Evolutionary conservation across 2,113 vertebrate species (phyloP).

Genomic region (Silurus glanis): DNA sequence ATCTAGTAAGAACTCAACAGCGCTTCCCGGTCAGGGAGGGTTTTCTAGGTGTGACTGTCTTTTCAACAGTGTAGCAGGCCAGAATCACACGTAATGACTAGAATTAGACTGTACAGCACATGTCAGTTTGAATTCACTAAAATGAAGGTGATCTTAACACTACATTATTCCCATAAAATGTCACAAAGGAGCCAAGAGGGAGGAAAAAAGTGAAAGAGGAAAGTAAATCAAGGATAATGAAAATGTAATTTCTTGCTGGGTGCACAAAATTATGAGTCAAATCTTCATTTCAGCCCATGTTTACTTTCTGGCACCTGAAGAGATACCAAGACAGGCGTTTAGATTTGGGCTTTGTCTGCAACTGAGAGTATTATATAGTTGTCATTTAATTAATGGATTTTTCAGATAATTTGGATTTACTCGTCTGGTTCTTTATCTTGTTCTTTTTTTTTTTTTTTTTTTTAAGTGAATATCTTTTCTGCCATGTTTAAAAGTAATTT

Average conservation of each 20-base stretch:
- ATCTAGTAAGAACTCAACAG: not conserved
- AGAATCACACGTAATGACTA: slow-evolving; percentile 5
- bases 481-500: not conserved
- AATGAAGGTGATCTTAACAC: slow-evolving; percentile 15
- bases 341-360: not conserved
- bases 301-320: slow-evolving; percentile 9
- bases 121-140: slow-evolving; percentile 1
- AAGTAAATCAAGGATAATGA: slow-evolving; percentile 21
- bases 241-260: slow-evolving; percentile 23
- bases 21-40: not conserved
- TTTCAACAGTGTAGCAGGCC: slow-evolving; percentile 7
- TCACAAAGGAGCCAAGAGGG: slow-evolving; percentile 1
- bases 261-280: slow-evolving; percentile 17
- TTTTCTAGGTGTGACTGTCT: slow-evolving; percentile 14
- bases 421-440: not conserved
- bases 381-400: not conserved
- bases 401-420: slow-evolving; percentile 1
- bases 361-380: not conserved
- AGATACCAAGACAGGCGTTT: not conserved
- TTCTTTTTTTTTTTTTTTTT: too few species aligned
- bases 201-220: not conserved
- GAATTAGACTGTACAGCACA: slow-evolving; percentile 15
- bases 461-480: not conserved
- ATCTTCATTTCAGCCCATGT: slow-evolving; percentile 5
- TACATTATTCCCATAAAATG: slow-evolving; percentile 18